Evolutionary conservation across 1,140 invertebrate species (phyloP), one percentile per base, ranked within the genome.

Genomic region (Pomacea maculata): DNA sequence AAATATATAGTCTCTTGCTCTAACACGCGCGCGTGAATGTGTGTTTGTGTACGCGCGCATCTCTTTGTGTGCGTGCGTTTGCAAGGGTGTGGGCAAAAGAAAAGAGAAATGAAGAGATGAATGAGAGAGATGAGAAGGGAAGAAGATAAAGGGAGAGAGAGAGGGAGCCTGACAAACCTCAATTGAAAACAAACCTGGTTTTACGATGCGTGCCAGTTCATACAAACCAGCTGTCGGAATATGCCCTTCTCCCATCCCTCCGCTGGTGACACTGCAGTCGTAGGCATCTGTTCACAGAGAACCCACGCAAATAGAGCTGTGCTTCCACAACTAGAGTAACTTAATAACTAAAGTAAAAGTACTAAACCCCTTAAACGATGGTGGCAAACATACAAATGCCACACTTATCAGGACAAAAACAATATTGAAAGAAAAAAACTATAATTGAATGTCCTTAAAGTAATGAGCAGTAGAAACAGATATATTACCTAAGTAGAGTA

Each of bases 201-300:
- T 92, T 8, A 90, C 89, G 17, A 92, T 84, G 29, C 92, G 83
- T 54, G 90, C 86, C 86, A 92, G 89, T 84, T 92, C 91, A 70
- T 88, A 76, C 34, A 92, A 25, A 61, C 89, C 91, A 17, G 75
- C 77, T 67, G 88, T 87, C 64, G 92, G 92, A 81, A 92, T 92
- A 82, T 92, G 92, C 11, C 92, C 91, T 83, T 92, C 91, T 0
- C 92, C 92, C 91, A 92, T 92, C 14, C 91, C 91, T 1, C 92
- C 92, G 67, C 89, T 83, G 63, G 89, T 87, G 0, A 90, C 89
- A 15, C 88, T 64, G 74, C 83, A 83, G 79, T 92, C 91, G 78
- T 92, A 92, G 1, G 76, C 80, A 81, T 88, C 91, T 92, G 84
- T 65, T 85, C 34, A 45, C 34, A 45, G 34, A 6, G 34, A 45